Evolutionary conservation across 2,888 invertebrate species (phyloP).

Genomic region (Halictus ligatus): DNA sequence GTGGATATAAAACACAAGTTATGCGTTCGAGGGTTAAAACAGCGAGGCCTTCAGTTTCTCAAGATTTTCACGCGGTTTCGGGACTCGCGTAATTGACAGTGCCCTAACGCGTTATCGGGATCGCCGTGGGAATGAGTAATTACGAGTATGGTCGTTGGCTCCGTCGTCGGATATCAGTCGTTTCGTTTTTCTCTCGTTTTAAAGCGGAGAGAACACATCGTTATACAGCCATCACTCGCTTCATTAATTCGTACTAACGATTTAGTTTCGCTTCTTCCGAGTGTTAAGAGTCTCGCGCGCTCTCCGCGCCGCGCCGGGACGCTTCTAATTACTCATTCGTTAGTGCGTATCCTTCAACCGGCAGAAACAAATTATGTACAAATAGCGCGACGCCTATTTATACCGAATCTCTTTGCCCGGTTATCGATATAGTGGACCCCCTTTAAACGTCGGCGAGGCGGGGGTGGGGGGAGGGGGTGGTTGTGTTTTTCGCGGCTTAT

Average conservation of each 20-base stretch:
- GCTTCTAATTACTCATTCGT: constrained; percentile 50
- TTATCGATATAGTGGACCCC: constrained; percentile 31
- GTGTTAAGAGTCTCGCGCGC: constrained; percentile 13
- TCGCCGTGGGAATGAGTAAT: constrained; percentile 12
- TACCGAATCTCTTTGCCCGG: constrained; percentile 21
- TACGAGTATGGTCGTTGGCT: constrained; percentile 5
- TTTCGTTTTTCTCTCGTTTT: constrained; percentile 10
- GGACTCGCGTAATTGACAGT: constrained; percentile 6
- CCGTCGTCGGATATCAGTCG: neutral
- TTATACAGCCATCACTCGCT: constrained; percentile 33
- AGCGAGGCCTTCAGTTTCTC: neutral
- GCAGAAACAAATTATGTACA: constrained; percentile 52
- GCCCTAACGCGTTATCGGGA: constrained; percentile 22
- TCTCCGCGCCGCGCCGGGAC: neutral
- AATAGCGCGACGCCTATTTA: constrained; percentile 48
- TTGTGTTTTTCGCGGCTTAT: constrained; percentile 46
- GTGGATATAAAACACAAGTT: neutral
- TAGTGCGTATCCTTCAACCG: constrained; percentile 27
- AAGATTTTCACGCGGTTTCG: neutral
- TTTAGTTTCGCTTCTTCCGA: constrained; percentile 36
- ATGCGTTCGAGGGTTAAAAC: neutral
- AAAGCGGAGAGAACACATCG: constrained; percentile 9
- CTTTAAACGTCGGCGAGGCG: constrained; percentile 1
- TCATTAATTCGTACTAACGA: constrained; percentile 59
- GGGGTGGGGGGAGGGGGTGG: neutral